Base-by-base conservation (phyloP, 2,113 vertebrate genomes). In the Theristicus caerulescens region DNA sequence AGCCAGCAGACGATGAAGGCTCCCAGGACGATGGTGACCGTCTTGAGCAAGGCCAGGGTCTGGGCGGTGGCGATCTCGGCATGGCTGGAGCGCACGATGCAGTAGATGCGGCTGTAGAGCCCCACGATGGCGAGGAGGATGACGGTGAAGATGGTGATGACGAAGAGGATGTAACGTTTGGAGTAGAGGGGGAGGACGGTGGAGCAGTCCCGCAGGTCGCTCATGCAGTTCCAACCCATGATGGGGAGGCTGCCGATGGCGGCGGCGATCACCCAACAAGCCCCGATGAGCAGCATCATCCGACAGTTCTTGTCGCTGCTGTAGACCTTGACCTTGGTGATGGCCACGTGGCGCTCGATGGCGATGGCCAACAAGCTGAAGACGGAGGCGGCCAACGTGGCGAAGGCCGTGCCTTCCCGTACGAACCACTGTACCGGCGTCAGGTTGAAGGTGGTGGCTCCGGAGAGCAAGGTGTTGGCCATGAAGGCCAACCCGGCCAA, bases 1-100 rank as follows among this genome's bases (percentile, higher is more conserved):
- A 99, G 93, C 99, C 99, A 99, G 95, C 99, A 99, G 21, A 99
- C n/a, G 38, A 99, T 99, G 97, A 99, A 99, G 88, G 99, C 99
- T 0, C 99, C 99, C 86, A 99, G 92, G 36, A 99, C 99, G 17
- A 99, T 99, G 67, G 99, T 99, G 95, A 99, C 99, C 0, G 99
- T 99, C 96, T 99, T 99, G 91, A 99, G 98, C 79, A 99, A 73
- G 1, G 99, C 97, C 94, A 99, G 88, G 1, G 99, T 98, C 32
- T 98, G 98, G 1, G 98, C 97, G 71, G 97, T 98, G 21, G 99
- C 98, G 36, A 99, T 97, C 8, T 99, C 99, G 12, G 98, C 98
- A 34, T 98, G 99, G 98, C 99, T 99, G 77, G 99, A 99, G 59
- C 99, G 99, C 9, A 99, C 99, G 32, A 99, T 98, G 88, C 99